Evolutionary conservation across 2,797 vertebrate species (phyloP).

Genomic region (Mus minutoides): DNA sequence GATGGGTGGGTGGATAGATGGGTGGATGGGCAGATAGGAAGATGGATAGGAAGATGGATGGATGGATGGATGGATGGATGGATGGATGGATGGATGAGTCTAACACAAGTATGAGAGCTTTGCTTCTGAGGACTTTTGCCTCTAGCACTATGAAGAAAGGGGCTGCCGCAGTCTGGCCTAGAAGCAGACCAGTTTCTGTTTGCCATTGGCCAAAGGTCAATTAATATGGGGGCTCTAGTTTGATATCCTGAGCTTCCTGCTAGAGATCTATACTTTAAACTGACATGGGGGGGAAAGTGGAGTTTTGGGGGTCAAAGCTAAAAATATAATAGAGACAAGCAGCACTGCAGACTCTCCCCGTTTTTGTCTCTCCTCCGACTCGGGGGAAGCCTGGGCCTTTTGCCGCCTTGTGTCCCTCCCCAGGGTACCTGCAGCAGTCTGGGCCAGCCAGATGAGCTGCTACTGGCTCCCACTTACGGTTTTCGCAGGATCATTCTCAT

Average conservation of each 20-base stretch:
- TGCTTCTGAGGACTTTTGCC: background rate
- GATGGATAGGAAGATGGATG: too few relatives aligned
- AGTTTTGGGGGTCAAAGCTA: background rate
- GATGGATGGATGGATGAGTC: background rate
- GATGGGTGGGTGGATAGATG: background rate
- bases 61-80: background rate
- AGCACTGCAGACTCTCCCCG: background rate
- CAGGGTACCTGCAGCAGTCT: background rate
- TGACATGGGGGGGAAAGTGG: background rate
- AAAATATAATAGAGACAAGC: background rate
- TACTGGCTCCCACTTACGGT: conserved; percentile 87
- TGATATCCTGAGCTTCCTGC: background rate
- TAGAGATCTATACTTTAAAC: background rate
- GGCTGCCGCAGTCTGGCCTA: background rate
- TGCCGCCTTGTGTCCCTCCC: too few relatives aligned
- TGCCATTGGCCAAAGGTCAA: conserved; percentile 49
- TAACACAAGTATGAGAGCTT: background rate
- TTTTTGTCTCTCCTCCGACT: background rate
- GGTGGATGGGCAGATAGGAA: too few relatives aligned
- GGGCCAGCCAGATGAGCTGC: background rate
- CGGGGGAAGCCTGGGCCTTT: background rate
- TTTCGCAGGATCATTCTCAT: conserved; percentile 99
- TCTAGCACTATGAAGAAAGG: background rate
- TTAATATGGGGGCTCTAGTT: background rate
- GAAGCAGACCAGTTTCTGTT: conserved; percentile 27